A percentile compares a stretch with the other conserved stretches of the same genome.
phyloP scores from a whole-genome alignment of 2,113 vertebrate genomes.

The Marmota flaviventris region DNA sequence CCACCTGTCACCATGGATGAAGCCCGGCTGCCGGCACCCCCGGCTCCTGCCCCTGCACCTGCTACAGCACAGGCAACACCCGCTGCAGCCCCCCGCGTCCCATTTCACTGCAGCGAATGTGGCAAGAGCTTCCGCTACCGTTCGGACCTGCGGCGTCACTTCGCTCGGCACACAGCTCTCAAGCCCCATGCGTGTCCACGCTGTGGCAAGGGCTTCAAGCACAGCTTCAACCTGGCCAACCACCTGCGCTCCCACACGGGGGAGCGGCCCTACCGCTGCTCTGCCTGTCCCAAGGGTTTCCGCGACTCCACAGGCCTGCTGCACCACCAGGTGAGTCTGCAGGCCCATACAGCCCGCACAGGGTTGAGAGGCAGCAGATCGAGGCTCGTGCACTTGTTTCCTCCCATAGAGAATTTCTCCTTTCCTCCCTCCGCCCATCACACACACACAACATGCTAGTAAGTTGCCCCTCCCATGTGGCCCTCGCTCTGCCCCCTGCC shows the following conservation, averaged over 20 bases:
- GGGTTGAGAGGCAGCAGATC: neutral
- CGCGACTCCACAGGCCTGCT: constrained; percentile 84
- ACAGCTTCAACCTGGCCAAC: constrained; percentile 86
- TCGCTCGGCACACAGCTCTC: constrained; percentile 84
- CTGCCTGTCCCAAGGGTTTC: constrained; percentile 86
- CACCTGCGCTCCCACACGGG: constrained; percentile 86
- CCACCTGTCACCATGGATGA: constrained; percentile 70
- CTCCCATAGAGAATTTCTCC: neutral
- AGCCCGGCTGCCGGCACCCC: constrained; percentile 31
- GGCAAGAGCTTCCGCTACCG: constrained; percentile 87
- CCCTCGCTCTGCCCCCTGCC: neutral
- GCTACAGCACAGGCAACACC: neutral
- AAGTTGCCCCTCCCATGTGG: accelerated
- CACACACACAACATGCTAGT: neutral
- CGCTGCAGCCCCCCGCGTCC: constrained; percentile 73
- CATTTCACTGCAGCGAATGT: constrained; percentile 85
- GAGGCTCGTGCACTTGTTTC: neutral
- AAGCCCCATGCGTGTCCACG: constrained; percentile 86
- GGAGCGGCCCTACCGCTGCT: constrained; percentile 85
- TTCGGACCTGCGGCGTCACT: constrained; percentile 85
- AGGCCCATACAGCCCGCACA: too few species aligned
- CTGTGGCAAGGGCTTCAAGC: constrained; percentile 86
- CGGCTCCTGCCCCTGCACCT: accelerated
- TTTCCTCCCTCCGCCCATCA: neutral
- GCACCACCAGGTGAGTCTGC: constrained; percentile 84